Base-by-base conservation (phyloP, 2,888 invertebrate species). In the Teleogryllus oceanicus region DNA sequence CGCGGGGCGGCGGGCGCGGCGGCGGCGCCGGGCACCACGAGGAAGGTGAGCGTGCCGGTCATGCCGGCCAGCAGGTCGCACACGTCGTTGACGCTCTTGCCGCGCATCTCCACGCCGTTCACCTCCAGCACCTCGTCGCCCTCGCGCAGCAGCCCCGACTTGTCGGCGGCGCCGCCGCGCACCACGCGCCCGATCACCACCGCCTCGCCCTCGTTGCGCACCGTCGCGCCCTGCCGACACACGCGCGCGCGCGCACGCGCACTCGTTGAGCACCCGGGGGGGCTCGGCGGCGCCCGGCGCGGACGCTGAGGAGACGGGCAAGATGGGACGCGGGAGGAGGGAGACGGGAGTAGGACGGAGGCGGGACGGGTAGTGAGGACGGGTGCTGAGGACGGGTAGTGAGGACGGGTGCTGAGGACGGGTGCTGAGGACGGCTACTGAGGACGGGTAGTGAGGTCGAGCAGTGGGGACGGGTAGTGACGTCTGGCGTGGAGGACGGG, bases 111-210 rank as follows among this genome's bases (percentile, higher is more conserved):
- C 81, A 96, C 94, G 51, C 97, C 97, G 88, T 99, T 99, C 75
- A 99, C 97, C 87, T 96, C 98, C 50, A 99, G 89, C 77, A 97
- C 94, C 89, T 99, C 99, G 86, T 99, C 99, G 81, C 98, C 98
- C 88, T 98, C 98, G 86, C 97, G 97, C 80, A 99, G 89, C 13
- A 98, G 89, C 2, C 96, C 97, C 79, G 96, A 97, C 87, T 97
- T 97, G 86, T 99, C 98, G 4, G 98, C 99, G 2, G 96, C 97
- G 0, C 99, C 99, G 1, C 99, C 99, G 83, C 96, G 92, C 50
- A 99, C 98, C 85, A 99, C 96, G 85, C 98, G 92, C 76, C 97
- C 98, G 84, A 99, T 96, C 78, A 98, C 94, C 76, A 99, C 97
- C 51, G 97, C 95, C 84, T 98, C 97, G 0, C 96, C 97, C 87